phyloP scores from a whole-genome alignment of 1,140 invertebrate species.

The Cardiocondyla obscurior region DNA sequence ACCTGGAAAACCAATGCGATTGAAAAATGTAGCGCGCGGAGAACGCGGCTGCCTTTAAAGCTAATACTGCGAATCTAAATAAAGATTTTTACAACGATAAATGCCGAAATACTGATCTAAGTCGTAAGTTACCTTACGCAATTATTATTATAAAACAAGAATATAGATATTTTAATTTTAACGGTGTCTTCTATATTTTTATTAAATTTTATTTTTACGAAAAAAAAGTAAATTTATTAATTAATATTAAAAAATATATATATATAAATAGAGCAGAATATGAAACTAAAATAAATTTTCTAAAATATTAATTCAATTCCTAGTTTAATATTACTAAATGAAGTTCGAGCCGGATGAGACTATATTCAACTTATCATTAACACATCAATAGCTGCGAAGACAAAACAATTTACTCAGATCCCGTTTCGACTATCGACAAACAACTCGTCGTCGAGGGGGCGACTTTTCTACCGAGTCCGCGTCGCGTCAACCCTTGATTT shows the following conservation, averaged over 20 bases:
- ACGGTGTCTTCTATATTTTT: neutral
- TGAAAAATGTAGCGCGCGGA: neutral
- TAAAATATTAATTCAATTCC: neutral
- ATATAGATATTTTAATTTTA: neutral
- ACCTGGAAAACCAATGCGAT: slow-evolving; percentile 31
- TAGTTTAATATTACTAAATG: neutral
- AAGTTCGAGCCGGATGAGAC: neutral
- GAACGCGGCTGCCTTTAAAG: neutral
- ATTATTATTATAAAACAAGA: neutral
- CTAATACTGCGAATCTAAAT: neutral
- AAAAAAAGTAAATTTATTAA: neutral
- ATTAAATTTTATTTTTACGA: neutral
- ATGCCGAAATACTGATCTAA: neutral
- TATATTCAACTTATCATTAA: neutral
- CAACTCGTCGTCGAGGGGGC: neutral
- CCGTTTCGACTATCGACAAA: slow-evolving; percentile 41
- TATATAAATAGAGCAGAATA: neutral
- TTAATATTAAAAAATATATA: neutral
- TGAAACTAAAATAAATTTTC: neutral
- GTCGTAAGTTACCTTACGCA: neutral
- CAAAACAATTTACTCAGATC: slow-evolving; percentile 36
- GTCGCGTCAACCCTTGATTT: slow-evolving; percentile 77
- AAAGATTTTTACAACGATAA: neutral
- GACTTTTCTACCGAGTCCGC: slow-evolving; percentile 57
- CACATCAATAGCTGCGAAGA: neutral